Percentiles rank a stretch among this genome's conserved stretches.
Conservation (phyloP, 2,113 vertebrate species). For the Apteryx mantelli region DNA sequence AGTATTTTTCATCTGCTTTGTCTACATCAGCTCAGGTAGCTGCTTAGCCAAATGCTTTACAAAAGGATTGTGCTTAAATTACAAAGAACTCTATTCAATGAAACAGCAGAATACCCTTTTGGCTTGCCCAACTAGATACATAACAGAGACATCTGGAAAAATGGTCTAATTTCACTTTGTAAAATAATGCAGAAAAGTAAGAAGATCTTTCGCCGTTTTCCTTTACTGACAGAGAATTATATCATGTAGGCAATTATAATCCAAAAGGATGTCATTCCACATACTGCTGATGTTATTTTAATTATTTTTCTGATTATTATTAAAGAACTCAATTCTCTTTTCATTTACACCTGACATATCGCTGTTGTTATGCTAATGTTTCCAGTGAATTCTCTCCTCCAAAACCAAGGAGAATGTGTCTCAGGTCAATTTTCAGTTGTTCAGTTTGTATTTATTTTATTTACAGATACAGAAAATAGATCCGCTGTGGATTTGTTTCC, state of each 20-base stretch:
- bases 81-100: constrained; percentile 42
- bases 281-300: neutral
- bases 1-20: constrained; percentile 24
- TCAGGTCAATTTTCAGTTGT: neutral
- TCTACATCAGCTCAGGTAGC: constrained; percentile 35
- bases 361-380: neutral
- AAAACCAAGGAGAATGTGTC: neutral
- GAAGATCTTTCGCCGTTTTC: neutral
- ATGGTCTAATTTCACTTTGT: constrained; percentile 4
- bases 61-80: constrained; percentile 38
- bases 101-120: constrained; percentile 58
- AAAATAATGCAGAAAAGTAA: constrained; percentile 33
- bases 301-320: neutral
- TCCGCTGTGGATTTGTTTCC: neutral
- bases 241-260: neutral
- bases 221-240: constrained; percentile 18
- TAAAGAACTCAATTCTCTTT: neutral
- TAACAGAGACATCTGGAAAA: constrained; percentile 67
- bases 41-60: constrained; percentile 31
- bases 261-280: neutral
- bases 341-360: neutral
- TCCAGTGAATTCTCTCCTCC: neutral
- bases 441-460: constrained; percentile 11
- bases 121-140: constrained; percentile 17
- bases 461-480: constrained; percentile 23